These are phyloP conservation scores for Kradibia gibbosae DNA, from an alignment of 1,140 invertebrate genomes.

Conservation along the genomic window DNA sequence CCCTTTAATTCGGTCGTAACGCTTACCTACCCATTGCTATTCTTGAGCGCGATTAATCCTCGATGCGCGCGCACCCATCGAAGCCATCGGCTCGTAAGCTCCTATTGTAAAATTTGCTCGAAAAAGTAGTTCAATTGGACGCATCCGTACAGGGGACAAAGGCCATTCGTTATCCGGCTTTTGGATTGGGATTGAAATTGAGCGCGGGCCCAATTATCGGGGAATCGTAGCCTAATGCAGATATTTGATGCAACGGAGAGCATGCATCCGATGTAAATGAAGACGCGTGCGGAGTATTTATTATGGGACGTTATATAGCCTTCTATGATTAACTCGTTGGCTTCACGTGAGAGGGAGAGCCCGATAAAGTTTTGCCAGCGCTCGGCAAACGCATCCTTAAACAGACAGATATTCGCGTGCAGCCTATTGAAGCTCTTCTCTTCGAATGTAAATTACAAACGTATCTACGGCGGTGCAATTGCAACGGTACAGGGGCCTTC, in stretches of 20 bases:
- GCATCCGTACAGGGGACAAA: neutral
- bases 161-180: neutral
- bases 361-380: no score
- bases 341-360: neutral
- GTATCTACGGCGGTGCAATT: neutral
- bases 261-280: neutral
- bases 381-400: neutral
- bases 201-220: neutral
- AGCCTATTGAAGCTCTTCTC: neutral
- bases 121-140: constrained; percentile 23
- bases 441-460: neutral
- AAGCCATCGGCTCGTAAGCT: no score
- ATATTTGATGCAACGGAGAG: neutral
- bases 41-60: no score
- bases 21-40: no score
- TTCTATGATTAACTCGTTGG: neutral
- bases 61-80: no score
- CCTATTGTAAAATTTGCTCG: neutral
- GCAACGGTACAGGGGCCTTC: neutral
- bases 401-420: neutral
- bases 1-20: no score
- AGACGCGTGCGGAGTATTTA: neutral
- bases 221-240: neutral
- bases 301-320: neutral
- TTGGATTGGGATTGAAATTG: constrained; percentile 18